phyloP scores from a whole-genome alignment of 2,113 vertebrate genomes.

The Cheilinus undulatus region DNA sequence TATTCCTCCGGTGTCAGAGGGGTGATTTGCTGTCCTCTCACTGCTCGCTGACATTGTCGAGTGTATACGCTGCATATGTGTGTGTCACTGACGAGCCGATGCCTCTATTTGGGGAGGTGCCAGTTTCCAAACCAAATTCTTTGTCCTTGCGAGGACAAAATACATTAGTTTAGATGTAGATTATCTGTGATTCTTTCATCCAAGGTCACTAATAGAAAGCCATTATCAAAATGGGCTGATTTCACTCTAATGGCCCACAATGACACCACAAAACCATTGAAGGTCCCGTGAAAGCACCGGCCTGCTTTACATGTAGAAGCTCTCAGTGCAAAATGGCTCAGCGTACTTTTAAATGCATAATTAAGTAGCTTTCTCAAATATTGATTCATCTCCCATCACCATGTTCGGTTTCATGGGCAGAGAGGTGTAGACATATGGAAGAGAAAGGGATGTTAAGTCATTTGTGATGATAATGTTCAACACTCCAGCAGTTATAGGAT shows the following conservation, averaged over 20 bases:
- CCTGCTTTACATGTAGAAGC: constrained; percentile 73
- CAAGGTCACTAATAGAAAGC: constrained; percentile 79
- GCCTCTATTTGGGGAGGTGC: constrained; percentile 68
- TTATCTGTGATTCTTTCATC: constrained; percentile 77
- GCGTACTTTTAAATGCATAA: constrained; percentile 77
- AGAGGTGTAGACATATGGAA: constrained; percentile 60
- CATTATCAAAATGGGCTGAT: constrained; percentile 81
- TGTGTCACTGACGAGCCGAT: constrained; percentile 42
- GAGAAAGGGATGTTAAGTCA: constrained; percentile 43
- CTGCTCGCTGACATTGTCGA: constrained; percentile 64
- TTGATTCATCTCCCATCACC: constrained; percentile 72
- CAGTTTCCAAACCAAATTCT: constrained; percentile 70
- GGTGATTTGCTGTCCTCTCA: constrained; percentile 67
- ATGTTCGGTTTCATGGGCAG: constrained; percentile 35
- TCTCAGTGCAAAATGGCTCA: constrained; percentile 73
- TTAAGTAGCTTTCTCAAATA: constrained; percentile 77
- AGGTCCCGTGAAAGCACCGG: constrained; percentile 66
- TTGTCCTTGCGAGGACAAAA: constrained; percentile 75
- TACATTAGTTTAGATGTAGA: constrained; percentile 79
- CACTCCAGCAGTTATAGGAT: constrained; percentile 23
- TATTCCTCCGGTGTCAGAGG: constrained; percentile 59
- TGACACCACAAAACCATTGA: constrained; percentile 74
- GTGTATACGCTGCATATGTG: constrained; percentile 20
- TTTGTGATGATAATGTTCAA: constrained; percentile 43
- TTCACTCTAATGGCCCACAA: constrained; percentile 74